Evolutionary conservation across 2,113 vertebrate species (phyloP).

Genomic region (Proteles cristata): DNA sequence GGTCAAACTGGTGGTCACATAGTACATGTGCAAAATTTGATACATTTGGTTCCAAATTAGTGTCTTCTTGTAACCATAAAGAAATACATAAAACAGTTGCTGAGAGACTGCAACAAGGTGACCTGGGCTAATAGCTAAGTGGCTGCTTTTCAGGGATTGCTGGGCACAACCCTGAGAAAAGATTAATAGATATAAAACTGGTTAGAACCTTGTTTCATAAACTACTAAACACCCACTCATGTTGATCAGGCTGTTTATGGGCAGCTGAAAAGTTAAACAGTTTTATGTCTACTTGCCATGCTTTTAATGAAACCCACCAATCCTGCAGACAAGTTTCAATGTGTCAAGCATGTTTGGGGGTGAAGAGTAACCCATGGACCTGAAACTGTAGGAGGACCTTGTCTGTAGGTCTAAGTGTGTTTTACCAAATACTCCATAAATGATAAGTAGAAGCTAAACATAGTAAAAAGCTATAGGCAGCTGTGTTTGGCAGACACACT

Average conservation of each 20-base stretch:
- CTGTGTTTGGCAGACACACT: not conserved
- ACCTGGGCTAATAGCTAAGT: not conserved
- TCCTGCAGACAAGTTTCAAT: not conserved
- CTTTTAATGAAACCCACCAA: not conserved
- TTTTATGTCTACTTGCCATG: constrained; percentile 9
- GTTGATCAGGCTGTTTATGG: constrained; percentile 26
- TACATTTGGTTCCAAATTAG: not conserved
- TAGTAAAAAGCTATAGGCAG: not conserved
- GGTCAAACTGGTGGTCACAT: not conserved
- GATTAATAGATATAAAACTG: constrained; percentile 52
- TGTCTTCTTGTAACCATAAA: not conserved
- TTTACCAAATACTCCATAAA: not conserved
- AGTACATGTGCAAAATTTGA: not conserved
- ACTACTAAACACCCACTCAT: not conserved
- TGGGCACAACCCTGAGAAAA: not conserved
- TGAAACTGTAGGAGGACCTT: not conserved
- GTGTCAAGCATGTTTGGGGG: not conserved
- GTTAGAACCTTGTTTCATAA: constrained; percentile 43
- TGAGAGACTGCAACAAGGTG: not conserved
- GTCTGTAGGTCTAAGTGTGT: not conserved
- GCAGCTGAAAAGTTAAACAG: constrained; percentile 40
- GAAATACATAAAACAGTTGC: not conserved
- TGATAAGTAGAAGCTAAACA: not conserved
- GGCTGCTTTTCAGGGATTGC: constrained; percentile 7
- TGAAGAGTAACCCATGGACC: not conserved